Evolutionary conservation across 1,140 invertebrate species (phyloP).

Genomic region (Atta texana): DNA sequence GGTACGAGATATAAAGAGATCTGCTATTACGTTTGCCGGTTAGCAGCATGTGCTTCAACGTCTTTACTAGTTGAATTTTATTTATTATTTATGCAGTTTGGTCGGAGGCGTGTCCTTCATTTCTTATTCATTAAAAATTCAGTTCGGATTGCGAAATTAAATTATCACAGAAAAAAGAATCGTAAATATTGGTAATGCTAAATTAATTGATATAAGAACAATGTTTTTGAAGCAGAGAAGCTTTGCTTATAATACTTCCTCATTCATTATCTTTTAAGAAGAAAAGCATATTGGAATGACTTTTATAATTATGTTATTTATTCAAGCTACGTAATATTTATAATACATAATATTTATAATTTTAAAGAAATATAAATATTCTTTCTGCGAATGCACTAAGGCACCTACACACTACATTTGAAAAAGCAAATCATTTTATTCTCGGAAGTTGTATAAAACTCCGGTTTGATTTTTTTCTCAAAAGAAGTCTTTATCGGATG

Average conservation of each 20-base stretch:
- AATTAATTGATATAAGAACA: not conserved
- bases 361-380: not conserved
- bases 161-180: slow-evolving; percentile 5
- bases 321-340: not conserved
- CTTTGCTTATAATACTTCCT: not conserved
- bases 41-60: not conserved
- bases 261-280: not conserved
- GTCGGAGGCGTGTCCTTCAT: not conserved
- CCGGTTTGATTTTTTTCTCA: not conserved
- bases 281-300: not conserved
- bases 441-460: not conserved
- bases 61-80: slow-evolving; percentile 25
- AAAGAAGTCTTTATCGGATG: not conserved
- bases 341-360: not conserved
- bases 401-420: not conserved
- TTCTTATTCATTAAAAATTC: not conserved
- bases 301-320: not conserved
- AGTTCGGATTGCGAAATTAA: not conserved
- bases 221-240: not conserved
- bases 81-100: slow-evolving; percentile 13
- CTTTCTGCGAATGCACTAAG: not conserved
- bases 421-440: not conserved
- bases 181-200: not conserved
- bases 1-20: slow-evolving; percentile 28
- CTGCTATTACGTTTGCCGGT: slow-evolving; percentile 34